A percentile compares a stretch with the other conserved stretches of the same genome.
Conservation (phyloP, 1,140 invertebrate genomes). For the Drosophila cardini region DNA sequence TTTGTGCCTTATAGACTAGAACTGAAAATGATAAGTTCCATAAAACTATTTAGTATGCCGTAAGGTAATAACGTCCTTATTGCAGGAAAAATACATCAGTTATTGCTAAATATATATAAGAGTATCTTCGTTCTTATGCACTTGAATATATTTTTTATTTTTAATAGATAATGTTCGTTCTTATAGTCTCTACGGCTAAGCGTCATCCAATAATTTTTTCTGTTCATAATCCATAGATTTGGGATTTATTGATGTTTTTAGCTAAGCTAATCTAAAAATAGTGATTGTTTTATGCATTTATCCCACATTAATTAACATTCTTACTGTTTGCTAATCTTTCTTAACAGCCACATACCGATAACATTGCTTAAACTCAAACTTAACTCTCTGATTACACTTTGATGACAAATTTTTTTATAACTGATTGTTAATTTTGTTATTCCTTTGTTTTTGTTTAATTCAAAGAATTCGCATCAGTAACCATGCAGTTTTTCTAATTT, state of each 20-base stretch:
- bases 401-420: constrained; percentile 70
- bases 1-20: constrained; percentile 33
- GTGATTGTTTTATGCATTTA: constrained; percentile 82
- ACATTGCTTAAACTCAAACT: constrained; percentile 18
- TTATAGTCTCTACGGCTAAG: constrained; percentile 27
- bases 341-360: constrained; percentile 24
- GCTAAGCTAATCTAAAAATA: constrained; percentile 78
- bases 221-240: constrained; percentile 14
- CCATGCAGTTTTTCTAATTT: constrained; percentile 62
- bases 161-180: constrained; percentile 36
- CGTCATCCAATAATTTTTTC: constrained; percentile 2
- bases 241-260: constrained; percentile 37
- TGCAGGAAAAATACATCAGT: constrained; percentile 39
- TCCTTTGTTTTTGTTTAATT: background rate
- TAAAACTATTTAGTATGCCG: constrained; percentile 16
- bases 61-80: background rate
- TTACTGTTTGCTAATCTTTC: constrained; percentile 35
- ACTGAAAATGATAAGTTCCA: constrained; percentile 39
- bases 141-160: background rate
- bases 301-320: constrained; percentile 45
- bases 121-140: constrained; percentile 15
- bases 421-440: constrained; percentile 30
- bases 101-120: constrained; percentile 31
- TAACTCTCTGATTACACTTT: constrained; percentile 50
- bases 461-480: constrained; percentile 28